Evolutionary conservation across 1,140 invertebrate genomes (phyloP), one percentile per base, ranked within the genome.

Genomic region (Portunus trituberculatus): DNA sequence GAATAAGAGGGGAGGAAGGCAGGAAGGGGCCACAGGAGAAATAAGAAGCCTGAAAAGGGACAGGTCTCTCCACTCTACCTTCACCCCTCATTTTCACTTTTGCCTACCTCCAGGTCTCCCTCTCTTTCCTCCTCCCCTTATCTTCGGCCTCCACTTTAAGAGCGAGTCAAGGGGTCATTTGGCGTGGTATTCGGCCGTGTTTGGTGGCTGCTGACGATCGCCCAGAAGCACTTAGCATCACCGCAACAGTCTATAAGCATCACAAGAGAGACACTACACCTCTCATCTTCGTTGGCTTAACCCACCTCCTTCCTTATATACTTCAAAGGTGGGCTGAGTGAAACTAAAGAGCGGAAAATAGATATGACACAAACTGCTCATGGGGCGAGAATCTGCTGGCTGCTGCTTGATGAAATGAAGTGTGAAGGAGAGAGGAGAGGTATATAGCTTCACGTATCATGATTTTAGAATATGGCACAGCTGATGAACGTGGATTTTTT

Each of bases 171-270:
- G 76, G 31, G 59, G 90, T 16, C 31, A 67, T 76, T 91, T 91
- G 59, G 52, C 59, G 90, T 91, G 90, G 25, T 76, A 67, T 48
- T 76, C 52, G 67, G 32, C 90, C 90, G 29, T 91, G 76, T 91
- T 76, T 48, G 90, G 90, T 67, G 89, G 46, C 90, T 16, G 20
- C n/a, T 91, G 28, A 91, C 32, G 3, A 91, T 67, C 87, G 29
- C 28, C 48, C 29, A 76, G n/a, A 76, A 76, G 25, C 67, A n/a
- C 67, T 76, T 76, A 76, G 67, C 12, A n/a, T n/a, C 67, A 76
- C 67, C 67, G n/a, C 67, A 76, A 76, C 67, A 76, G 12, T n/a
- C 20, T 76, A 76, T 76, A 76, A 76, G n/a, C 67, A 76, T 76
- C 67, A 76, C n/a, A 76, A 20, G 67, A 76, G 25, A 76, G 67